Evolutionary conservation across 2,113 vertebrate genomes (phyloP), one percentile per base, ranked within the genome.

Genomic region (Ciconia boyciana): DNA sequence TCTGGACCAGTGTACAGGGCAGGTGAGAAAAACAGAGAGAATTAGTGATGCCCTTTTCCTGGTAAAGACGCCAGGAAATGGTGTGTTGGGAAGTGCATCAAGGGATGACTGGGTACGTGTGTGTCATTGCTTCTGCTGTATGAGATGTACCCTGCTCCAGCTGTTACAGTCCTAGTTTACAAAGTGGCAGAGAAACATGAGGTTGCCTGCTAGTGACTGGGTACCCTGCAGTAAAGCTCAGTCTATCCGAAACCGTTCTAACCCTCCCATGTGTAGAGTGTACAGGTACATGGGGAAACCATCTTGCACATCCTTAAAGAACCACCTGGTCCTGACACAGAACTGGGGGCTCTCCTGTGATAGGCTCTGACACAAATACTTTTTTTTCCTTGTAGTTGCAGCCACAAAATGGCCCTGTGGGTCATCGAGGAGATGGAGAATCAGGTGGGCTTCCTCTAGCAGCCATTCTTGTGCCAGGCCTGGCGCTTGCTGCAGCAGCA

Each of bases 321-420:
- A 29, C 9, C 43, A 39, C 10, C 29, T 46, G 44, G 21, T 89
- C 36, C 51, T 74, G 52, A 46, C 18, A 7, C 44, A 60, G 41
- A 65, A n/a, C n/a, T 21, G 22, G 15, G 78, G 11, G 11, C 13
- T 95, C 13, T 87, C 13, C 52, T 66, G 9, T 57, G n/a, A 13
- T 28, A 34, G 24, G 22, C 51, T 93, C 54, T 94, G 78, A 96
- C 71, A 55, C 71, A 78, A 83, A 94, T 68, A 21, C 68, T 83
- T 75, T 93, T 66, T 71, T 94, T 83, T 66, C 32, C 41, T 97
- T 97, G 52, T 90, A 98, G 98, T 84, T 97, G 95, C 96, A 97
- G 93, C 93, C 97, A 74, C 98, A 98, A 43, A 98, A 98, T 79
- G 98, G 98, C 81, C 98, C 98, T 32, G 66, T 95, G 76, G 94